These are phyloP conservation scores for Bucco capensis DNA, from an alignment of 2,113 vertebrate species.

Conservation along the genomic window DNA sequence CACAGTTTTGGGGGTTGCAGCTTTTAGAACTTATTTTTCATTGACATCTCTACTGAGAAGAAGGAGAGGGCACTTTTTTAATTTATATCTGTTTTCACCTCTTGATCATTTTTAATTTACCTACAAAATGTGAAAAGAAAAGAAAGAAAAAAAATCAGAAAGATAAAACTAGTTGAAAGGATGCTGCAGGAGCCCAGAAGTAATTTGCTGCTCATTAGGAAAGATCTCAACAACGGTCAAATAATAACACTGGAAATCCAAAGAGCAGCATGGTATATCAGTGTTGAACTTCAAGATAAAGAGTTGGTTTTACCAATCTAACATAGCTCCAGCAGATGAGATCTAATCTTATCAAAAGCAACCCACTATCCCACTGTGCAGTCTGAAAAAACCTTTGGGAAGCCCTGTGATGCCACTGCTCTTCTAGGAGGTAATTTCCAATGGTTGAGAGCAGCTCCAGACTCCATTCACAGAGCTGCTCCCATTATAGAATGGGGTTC, in stretches of 20 bases:
- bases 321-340: background rate
- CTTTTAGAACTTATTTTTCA: background rate
- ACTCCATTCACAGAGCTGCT: background rate
- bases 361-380: background rate
- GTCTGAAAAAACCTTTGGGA: background rate
- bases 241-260: background rate
- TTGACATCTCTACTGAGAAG: background rate
- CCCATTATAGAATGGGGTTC: background rate
- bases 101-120: background rate
- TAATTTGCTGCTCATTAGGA: background rate
- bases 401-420: background rate
- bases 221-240: background rate
- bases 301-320: background rate
- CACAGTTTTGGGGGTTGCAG: background rate
- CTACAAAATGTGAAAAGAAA: background rate
- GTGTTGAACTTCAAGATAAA: background rate
- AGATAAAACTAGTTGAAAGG: background rate
- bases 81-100: background rate
- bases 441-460: background rate
- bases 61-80: rapidly evolving
- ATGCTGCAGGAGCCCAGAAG: background rate
- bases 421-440: background rate
- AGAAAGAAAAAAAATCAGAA: background rate
- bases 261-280: background rate
- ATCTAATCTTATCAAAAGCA: background rate